A percentile compares a stretch with the other conserved stretches of the same genome.
Conservation (phyloP, 1,140 invertebrate species). For the Drosophila guanche region DNA sequence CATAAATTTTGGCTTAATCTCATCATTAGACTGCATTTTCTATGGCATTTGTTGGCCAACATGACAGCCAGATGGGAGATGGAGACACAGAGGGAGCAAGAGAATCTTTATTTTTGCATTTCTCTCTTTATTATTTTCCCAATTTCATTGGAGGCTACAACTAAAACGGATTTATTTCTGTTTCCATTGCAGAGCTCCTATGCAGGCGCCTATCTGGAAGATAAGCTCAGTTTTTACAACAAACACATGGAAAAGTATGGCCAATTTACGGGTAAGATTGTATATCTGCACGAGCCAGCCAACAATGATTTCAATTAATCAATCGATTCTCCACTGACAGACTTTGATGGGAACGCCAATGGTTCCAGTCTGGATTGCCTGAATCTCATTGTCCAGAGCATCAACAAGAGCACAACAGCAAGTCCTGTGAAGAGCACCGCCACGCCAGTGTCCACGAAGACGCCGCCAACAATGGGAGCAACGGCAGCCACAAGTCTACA, state of each 20-base stretch:
- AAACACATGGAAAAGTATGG: conserved; percentile 74
- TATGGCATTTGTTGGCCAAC: conserved; percentile 59
- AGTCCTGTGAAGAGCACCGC: conserved; percentile 32
- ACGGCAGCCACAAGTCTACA: conserved; percentile 51
- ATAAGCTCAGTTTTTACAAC: conserved; percentile 74
- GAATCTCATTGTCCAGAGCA: conserved; percentile 88
- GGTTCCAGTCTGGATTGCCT: conserved; percentile 87
- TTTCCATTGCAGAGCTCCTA: conserved; percentile 76
- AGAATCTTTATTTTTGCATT: conserved; percentile 57
- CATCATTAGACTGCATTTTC: conserved; percentile 71
- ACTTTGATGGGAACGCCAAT: conserved; percentile 61
- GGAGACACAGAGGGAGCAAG: conserved; percentile 16
- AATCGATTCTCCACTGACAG: conserved; percentile 32
- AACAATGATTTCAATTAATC: not conserved
- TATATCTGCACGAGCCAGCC: not conserved
- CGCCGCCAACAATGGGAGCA: conserved; percentile 8
- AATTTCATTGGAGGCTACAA: conserved; percentile 32
- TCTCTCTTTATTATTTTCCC: conserved; percentile 48
- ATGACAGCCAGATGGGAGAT: conserved; percentile 35
- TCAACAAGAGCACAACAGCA: conserved; percentile 82
- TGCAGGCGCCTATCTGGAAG: conserved; percentile 77
- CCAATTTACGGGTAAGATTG: conserved; percentile 68
- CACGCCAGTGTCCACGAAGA: conserved; percentile 24
- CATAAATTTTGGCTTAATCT: conserved; percentile 76
- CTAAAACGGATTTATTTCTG: conserved; percentile 18